Evolutionary conservation across 1,140 invertebrate genomes (phyloP).

Genomic region (Procambarus clarkii): DNA sequence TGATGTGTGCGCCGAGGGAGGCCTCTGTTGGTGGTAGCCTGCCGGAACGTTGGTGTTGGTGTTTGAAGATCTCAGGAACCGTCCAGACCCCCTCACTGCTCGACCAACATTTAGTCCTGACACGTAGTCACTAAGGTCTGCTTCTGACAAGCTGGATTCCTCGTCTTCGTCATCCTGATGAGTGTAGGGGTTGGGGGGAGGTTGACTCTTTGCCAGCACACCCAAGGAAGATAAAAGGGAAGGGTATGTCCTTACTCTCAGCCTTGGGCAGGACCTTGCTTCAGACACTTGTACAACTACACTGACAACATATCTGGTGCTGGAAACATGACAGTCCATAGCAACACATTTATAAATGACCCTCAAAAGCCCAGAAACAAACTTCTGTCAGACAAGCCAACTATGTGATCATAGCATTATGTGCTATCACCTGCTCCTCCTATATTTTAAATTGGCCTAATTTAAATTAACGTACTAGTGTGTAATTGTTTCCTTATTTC

Average conservation of each 20-base stretch:
- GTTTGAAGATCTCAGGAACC: conserved; percentile 62
- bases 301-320: neutral
- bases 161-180: conserved; percentile 70
- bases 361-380: neutral
- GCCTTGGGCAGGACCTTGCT: neutral
- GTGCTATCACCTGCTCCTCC: no score
- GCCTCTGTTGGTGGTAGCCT: conserved; percentile 33
- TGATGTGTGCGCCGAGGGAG: conserved; percentile 58
- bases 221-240: neutral
- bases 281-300: neutral
- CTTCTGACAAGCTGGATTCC: conserved; percentile 70
- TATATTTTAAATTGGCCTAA: no score
- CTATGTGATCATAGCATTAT: no score
- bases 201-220: neutral
- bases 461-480: no score
- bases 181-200: conserved; percentile 5
- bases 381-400: no score
- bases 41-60: conserved; percentile 65
- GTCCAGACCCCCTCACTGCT: conserved; percentile 45
- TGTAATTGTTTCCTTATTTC: no score
- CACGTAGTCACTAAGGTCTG: conserved; percentile 71
- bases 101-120: conserved; percentile 39
- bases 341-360: neutral
- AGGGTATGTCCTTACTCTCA: neutral
- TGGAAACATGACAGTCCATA: neutral